Conservation (phyloP, 1,140 invertebrate species). For the Pinna nobilis region DNA sequence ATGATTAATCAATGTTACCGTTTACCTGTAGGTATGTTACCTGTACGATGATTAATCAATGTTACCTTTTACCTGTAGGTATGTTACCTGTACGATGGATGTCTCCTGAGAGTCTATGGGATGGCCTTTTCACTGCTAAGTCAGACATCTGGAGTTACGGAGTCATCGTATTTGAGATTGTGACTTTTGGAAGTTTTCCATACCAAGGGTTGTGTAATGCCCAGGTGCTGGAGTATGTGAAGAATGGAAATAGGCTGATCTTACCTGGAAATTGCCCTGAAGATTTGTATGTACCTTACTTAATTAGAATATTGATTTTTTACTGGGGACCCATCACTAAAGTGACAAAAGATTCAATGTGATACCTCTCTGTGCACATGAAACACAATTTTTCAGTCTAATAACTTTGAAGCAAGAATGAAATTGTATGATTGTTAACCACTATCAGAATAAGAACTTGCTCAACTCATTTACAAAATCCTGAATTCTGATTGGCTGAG, state of each 20-base stretch:
- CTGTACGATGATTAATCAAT: no score
- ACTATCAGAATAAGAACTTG: no score
- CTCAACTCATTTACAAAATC: no score
- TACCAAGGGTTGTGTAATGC: constrained; percentile 90
- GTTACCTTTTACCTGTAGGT: constrained; percentile 43
- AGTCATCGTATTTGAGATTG: constrained; percentile 93
- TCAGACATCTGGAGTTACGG: constrained; percentile 96
- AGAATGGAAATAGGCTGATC: constrained; percentile 82
- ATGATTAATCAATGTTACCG: no score
- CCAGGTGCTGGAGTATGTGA: constrained; percentile 88
- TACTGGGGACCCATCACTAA: no score
- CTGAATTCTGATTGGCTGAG: no score
- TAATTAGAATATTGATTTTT: no score
- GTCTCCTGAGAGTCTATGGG: constrained; percentile 93
- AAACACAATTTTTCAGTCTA: no score
- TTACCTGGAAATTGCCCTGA: constrained; percentile 85
- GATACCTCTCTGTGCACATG: no score
- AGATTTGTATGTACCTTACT: constrained; percentile 88
- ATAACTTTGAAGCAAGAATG: no score
- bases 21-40: constrained; percentile 73
- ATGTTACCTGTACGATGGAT: constrained; percentile 90
- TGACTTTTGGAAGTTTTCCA: constrained; percentile 83
- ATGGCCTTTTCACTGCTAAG: constrained; percentile 91
- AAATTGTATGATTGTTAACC: no score
- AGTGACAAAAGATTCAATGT: no score